Evolutionary conservation across 2,113 vertebrate species (phyloP), one percentile per base, ranked within the genome.

Genomic region (Cacatua alba): DNA sequence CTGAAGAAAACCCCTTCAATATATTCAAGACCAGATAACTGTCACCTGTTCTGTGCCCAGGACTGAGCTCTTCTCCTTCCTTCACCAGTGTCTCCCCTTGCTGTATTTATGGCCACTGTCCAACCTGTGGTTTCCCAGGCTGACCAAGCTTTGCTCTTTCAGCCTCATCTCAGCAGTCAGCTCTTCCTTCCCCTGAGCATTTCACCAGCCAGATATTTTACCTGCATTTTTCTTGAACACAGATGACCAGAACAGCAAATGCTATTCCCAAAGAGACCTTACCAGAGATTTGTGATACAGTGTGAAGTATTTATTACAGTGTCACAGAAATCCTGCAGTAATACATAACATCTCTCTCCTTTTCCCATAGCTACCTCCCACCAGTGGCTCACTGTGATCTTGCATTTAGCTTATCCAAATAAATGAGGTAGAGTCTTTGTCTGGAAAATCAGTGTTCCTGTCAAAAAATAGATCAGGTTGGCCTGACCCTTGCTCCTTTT

Each of bases 401-500:
- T 41, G 67, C 63, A 14, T 11, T 70, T 53, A 48, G 74, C 79
- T 76, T 13, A 28, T 21, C 55, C 67, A 89, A 92, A 41, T 8
- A n/a, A 80, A 86, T 1, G 16, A 63, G 46, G 44, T 9, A 26
- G 39, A 68, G 74, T 84, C 62, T 69, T 51, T 92, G 57, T 39
- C 86, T 72, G 13, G 1, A 91, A 86, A 96, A 87, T 48, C 91
- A 64, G 43, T 68, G 89, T 82, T 68, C 88, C 48, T 46, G n/a
- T 89, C 64, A 95, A 53, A 72, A 91, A 94, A 81, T 23, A 87
- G 71, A 78, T 60, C 52, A 64, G 94, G 81, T 11, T 95, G 91
- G 89, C 77, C 91, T 96, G 91, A 95, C 83, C 82, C 67, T 75
- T 11, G 4, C 57, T 91, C 52, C 70, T 82, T 92, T 95, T 76